Evolutionary conservation across 2,888 invertebrate genomes (phyloP).

Genomic region (Caenorhabditis afra): DNA sequence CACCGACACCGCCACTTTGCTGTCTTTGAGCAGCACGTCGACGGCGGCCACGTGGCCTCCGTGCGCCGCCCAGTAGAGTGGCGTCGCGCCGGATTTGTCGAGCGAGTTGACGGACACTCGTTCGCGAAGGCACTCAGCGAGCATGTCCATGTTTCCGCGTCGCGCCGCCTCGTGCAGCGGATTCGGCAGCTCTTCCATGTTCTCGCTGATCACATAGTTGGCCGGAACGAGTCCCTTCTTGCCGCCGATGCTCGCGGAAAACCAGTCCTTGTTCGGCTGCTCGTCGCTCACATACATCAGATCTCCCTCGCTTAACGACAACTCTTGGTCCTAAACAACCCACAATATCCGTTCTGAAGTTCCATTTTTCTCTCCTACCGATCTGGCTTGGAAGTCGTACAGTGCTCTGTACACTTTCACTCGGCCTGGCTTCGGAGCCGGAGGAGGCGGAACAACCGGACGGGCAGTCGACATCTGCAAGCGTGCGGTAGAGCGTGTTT

Average conservation of each 20-base stretch:
- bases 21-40: conserved; percentile 82
- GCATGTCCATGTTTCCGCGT: conserved; percentile 84
- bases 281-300: conserved; percentile 79
- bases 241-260: conserved; percentile 70
- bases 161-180: conserved; percentile 86
- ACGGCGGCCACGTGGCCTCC: conserved; percentile 85
- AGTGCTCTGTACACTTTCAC: conserved; percentile 75
- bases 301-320: conserved; percentile 86
- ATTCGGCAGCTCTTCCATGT: conserved; percentile 83
- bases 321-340: conserved; percentile 82
- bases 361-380: conserved; percentile 49
- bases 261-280: conserved; percentile 72
- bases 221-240: conserved; percentile 71
- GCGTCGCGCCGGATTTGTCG: conserved; percentile 85
- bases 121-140: conserved; percentile 84
- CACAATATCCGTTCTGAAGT: too few relatives aligned
- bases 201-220: conserved; percentile 73
- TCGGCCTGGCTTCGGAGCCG: conserved; percentile 77
- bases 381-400: conserved; percentile 71
- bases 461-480: conserved; percentile 31
- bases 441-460: conserved; percentile 66
- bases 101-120: conserved; percentile 85
- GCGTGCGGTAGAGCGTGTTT: too few relatives aligned
- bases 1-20: conserved; percentile 82
- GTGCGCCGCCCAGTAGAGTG: conserved; percentile 85